Evolutionary conservation across 2,888 invertebrate species (phyloP).

Genomic region (Loripinus fragilis): DNA sequence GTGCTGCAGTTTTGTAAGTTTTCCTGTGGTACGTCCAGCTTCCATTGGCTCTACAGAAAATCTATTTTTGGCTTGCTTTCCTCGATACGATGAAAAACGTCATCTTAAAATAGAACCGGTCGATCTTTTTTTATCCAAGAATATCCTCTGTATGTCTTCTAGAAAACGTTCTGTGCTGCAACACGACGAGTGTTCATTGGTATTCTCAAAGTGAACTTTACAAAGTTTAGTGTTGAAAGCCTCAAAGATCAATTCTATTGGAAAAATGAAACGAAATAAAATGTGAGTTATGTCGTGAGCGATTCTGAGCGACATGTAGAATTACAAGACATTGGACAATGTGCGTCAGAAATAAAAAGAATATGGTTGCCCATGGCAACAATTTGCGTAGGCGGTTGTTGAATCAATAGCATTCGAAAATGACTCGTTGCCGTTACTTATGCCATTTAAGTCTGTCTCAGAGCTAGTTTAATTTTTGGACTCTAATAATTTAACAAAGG

Average conservation of each 20-base stretch:
- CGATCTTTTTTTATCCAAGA: constrained; percentile 7
- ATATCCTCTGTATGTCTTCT: neutral
- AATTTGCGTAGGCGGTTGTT: constrained; percentile 46
- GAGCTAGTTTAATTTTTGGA: neutral
- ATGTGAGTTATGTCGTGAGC: neutral
- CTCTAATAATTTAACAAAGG: neutral
- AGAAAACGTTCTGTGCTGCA: neutral
- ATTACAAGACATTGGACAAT: constrained; percentile 9
- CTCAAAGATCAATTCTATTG: neutral
- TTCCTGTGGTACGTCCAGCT: no score
- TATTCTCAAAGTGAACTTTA: constrained; percentile 2
- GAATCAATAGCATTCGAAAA: constrained; percentile 4
- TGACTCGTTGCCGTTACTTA: neutral
- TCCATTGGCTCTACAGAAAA: no score
- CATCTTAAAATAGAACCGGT: neutral
- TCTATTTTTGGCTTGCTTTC: neutral
- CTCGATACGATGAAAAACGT: neutral
- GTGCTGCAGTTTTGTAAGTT: no score
- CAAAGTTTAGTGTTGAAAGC: neutral
- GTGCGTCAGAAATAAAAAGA: constrained; percentile 48
- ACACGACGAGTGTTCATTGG: neutral
- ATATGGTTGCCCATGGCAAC: constrained; percentile 51
- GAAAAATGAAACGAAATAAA: neutral
- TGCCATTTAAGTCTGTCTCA: neutral
- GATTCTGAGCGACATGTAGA: neutral